Evolutionary conservation across 2,113 vertebrate species (phyloP).

Genomic region (Pao palembangensis): DNA sequence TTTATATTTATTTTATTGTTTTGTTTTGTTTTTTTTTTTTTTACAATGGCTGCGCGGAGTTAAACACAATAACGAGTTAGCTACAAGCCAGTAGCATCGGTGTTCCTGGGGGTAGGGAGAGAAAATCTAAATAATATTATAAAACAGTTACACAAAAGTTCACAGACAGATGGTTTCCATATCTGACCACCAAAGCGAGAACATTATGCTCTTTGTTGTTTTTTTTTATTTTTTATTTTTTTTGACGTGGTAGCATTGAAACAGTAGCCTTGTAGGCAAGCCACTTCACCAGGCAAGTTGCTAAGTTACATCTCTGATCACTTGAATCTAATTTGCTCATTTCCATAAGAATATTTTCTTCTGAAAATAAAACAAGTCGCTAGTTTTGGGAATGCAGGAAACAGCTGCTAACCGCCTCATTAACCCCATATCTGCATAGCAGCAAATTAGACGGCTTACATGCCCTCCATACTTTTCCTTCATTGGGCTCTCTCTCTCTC

Average conservation of each 20-base stretch:
- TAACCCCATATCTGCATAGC: constrained; percentile 35
- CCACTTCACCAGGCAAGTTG: constrained; percentile 32
- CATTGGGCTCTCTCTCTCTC: not conserved
- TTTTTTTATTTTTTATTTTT: too few species aligned
- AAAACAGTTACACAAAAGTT: too few species aligned
- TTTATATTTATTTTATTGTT: too few species aligned
- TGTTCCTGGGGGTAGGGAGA: too few species aligned
- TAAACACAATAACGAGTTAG: too few species aligned
- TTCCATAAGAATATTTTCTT: constrained; percentile 8
- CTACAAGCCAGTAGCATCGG: too few species aligned
- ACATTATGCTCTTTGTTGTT: not conserved
- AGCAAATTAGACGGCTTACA: constrained; percentile 18
- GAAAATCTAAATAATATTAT: too few species aligned
- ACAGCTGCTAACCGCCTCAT: constrained; percentile 46
- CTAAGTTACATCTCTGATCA: constrained; percentile 52
- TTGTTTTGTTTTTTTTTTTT: too few species aligned
- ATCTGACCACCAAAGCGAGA: constrained; percentile 6
- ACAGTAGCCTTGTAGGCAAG: constrained; percentile 30
- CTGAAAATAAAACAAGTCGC: constrained; percentile 21
- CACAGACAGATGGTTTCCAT: constrained; percentile 20
- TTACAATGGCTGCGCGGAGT: too few species aligned
- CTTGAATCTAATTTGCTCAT: constrained; percentile 16
- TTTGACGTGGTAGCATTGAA: too few species aligned
- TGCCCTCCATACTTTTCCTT: not conserved
- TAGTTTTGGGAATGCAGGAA: constrained; percentile 23